These are phyloP conservation scores for Synanthedon andrenaeformis DNA, from an alignment of 2,888 invertebrate genomes.

Conservation along the genomic window DNA sequence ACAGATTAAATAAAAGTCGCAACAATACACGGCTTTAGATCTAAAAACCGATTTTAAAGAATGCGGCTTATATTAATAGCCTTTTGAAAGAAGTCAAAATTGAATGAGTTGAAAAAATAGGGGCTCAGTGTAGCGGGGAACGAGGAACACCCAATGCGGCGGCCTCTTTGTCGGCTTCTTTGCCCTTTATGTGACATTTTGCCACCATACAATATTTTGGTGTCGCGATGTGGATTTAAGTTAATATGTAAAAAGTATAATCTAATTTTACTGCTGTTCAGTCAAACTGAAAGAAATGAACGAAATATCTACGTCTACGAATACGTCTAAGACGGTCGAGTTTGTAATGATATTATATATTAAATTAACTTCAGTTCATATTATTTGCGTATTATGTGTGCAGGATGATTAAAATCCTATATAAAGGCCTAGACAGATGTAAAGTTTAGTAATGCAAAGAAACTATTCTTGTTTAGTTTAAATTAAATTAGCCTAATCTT, in stretches of 20 bases:
- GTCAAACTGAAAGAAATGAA: too few relatives aligned
- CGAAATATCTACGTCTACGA: too few relatives aligned
- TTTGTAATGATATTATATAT: conserved; percentile 7
- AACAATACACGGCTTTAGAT: conserved; percentile 60
- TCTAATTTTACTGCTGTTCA: conserved; percentile 17
- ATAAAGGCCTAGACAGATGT: too few relatives aligned
- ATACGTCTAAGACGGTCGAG: too few relatives aligned
- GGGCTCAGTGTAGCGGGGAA: conserved; percentile 53
- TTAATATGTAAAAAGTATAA: conserved; percentile 44
- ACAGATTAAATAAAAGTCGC: conserved; percentile 61
- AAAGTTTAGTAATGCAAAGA: too few relatives aligned
- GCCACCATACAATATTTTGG: conserved; percentile 70
- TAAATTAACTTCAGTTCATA: too few relatives aligned
- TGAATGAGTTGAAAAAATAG: conserved; percentile 68
- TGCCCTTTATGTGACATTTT: conserved; percentile 65
- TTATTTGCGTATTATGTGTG: too few relatives aligned
- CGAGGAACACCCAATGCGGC: conserved; percentile 66
- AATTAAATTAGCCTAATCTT: too few relatives aligned
- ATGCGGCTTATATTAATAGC: conserved; percentile 69
- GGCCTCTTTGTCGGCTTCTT: conserved; percentile 62
- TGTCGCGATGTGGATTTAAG: conserved; percentile 66
- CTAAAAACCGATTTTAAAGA: conserved; percentile 63
- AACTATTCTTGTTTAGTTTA: too few relatives aligned
- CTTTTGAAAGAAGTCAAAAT: conserved; percentile 70
- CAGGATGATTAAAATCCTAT: too few relatives aligned